These are phyloP conservation scores for Nomada fucata DNA, from an alignment of 2,888 invertebrate genomes.

Conservation along the genomic window DNA sequence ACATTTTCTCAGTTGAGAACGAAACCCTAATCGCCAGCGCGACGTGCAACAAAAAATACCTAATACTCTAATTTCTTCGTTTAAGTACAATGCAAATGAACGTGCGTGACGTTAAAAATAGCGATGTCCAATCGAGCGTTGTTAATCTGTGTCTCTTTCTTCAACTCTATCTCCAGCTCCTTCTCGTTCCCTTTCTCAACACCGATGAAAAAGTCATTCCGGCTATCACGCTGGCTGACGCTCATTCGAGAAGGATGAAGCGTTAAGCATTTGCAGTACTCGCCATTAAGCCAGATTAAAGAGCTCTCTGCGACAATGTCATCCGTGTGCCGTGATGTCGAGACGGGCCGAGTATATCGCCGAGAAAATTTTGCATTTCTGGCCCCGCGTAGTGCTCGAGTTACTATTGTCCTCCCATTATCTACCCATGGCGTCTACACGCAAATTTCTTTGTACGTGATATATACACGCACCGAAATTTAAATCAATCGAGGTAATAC, in stretches of 20 bases:
- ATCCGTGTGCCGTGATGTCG: conserved; percentile 12
- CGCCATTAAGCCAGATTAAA: conserved; percentile 52
- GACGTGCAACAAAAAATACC: not conserved
- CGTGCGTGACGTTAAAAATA: not conserved
- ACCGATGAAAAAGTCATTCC: conserved; percentile 1
- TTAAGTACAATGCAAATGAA: not conserved
- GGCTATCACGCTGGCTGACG: conserved; percentile 9
- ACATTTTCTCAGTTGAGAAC: not conserved
- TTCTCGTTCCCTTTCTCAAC: conserved; percentile 2
- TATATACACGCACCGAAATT: not conserved
- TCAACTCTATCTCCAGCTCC: not conserved
- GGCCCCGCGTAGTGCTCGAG: conserved; percentile 31
- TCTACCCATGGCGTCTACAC: not conserved
- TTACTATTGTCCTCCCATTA: not conserved
- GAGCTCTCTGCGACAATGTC: conserved; percentile 28
- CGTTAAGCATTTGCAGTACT: conserved; percentile 39
- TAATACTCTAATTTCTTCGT: too few species aligned
- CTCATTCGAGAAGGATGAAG: conserved; percentile 39
- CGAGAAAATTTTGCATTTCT: conserved; percentile 43
- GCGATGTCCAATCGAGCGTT: too few species aligned
- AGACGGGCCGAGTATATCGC: conserved; percentile 20
- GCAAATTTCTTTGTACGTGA: too few species aligned
- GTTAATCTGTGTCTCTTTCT: too few species aligned
- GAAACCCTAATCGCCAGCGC: not conserved
- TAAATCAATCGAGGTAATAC: conserved; percentile 7